Evolutionary conservation across 2,888 invertebrate genomes (phyloP).

Genomic region (Eristalis tenax): DNA sequence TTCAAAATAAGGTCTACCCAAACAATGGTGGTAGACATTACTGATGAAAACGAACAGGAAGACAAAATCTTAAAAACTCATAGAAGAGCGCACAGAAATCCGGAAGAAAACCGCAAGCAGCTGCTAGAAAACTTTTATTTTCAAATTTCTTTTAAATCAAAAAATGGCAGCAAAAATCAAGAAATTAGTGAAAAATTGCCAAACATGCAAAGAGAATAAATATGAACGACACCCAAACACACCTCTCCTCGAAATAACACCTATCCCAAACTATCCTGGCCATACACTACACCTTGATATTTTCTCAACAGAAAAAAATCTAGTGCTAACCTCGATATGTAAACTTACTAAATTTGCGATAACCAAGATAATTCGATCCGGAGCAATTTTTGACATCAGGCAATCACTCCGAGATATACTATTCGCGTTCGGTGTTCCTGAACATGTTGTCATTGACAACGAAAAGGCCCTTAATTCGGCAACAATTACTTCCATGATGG

Average conservation of each 20-base stretch:
- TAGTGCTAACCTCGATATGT: neutral
- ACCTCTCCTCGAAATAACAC: too few relatives aligned
- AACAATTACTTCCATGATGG: neutral
- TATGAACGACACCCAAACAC: neutral
- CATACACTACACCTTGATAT: neutral
- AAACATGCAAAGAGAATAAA: conserved; percentile 23
- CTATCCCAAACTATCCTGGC: neutral
- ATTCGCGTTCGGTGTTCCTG: neutral
- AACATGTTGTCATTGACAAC: neutral
- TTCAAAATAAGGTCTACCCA: conserved; percentile 26
- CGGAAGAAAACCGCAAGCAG: conserved; percentile 30
- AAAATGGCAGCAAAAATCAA: conserved; percentile 51
- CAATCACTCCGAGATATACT: neutral
- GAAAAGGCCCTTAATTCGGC: neutral
- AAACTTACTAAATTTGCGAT: neutral
- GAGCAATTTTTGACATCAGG: neutral
- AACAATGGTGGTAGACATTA: conserved; percentile 30
- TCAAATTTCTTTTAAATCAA: too few relatives aligned
- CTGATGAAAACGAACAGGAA: conserved; percentile 19
- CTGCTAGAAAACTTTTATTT: conserved; percentile 37
- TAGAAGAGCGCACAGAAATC: conserved; percentile 32
- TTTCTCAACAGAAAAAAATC: neutral
- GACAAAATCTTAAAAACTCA: conserved; percentile 25
- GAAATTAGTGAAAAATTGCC: conserved; percentile 35
- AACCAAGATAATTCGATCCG: neutral